Conservation (phyloP, 1,140 invertebrate genomes). For the Danaus plexippus region DNA sequence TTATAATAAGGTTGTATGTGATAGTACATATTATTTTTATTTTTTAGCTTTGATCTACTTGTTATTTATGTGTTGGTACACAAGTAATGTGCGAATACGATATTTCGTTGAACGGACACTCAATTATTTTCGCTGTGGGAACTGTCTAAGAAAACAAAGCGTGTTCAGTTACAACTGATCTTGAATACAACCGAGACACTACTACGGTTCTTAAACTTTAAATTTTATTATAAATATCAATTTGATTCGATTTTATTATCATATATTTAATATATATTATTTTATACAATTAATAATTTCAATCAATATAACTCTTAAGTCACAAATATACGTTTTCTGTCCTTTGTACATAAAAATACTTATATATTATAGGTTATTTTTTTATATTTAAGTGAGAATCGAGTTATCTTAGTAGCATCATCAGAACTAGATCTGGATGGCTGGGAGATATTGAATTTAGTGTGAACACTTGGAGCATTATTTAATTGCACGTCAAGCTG, state of each 20-base stretch:
- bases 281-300: too few relatives aligned
- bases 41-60: constrained; percentile 4
- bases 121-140: constrained; percentile 67
- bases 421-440: constrained; percentile 32
- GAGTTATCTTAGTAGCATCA: constrained; percentile 17
- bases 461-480: constrained; percentile 64
- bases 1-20: too few relatives aligned
- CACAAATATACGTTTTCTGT: too few relatives aligned
- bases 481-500: constrained; percentile 64
- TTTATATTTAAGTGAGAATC: not conserved
- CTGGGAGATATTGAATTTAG: constrained; percentile 64
- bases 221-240: too few relatives aligned
- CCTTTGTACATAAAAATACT: too few relatives aligned
- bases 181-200: constrained; percentile 39
- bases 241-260: too few relatives aligned
- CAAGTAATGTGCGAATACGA: constrained; percentile 58
- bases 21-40: too few relatives aligned
- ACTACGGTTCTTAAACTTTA: constrained; percentile 35
- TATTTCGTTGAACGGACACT: constrained; percentile 59
- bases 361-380: too few relatives aligned
- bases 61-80: constrained; percentile 37
- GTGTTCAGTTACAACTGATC: constrained; percentile 61
- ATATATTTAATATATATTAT: too few relatives aligned
- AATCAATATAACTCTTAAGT: too few relatives aligned
- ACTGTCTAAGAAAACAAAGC: constrained; percentile 66